Base-by-base conservation (phyloP, 2,888 invertebrate species). In the Heteromyza rotundicornis region DNA sequence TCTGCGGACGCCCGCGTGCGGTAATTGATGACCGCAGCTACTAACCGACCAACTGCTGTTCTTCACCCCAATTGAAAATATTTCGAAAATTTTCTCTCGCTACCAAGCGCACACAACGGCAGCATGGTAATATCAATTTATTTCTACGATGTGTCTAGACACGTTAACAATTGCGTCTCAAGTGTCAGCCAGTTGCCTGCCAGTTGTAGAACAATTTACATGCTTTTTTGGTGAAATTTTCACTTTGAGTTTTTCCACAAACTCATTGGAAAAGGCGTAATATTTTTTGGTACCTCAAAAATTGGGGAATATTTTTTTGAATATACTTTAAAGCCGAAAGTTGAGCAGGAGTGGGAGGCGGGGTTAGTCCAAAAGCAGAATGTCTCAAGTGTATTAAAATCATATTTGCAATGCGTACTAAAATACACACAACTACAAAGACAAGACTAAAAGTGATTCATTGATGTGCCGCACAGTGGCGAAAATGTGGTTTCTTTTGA, bases 1-100 rank as follows among this genome's bases (percentile, higher is more conserved):
- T 17, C 10, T 2, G 57, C 57, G 2, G 24, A 1, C 36, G 50
- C 51, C 10, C 10, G 27, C 53, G 51, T 54, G 53, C 52, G 59
- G 47, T 32, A 44, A 57, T 35, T 32, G 59, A 53, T 59, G 57
- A 58, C 57, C 62, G 49, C 61, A 44, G 55, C 57, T 17, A 51
- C 27, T 61, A 49, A 27, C 36, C 47, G 24, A 35, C 36, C 40
- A 3, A 3, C 40, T 5, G 12, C 32, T 32, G 14, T 40, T 7
- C 40, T 40, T 40, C 47, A 49, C n/a, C 59, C 44, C 54, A 56
- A 56, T 56, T 56, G 22, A 56, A 56, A 56, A 56, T 23, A n/a
- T 40, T 40, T 40, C 12, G 32, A 5, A 32, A n/a, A n/a, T 27
- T 27, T 27, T 27, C 27, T 27, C 10, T 27, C n/a, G n/a, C 27